These are phyloP conservation scores for Drosophila limbata DNA, from an alignment of 2,888 invertebrate genomes.

Conservation along the genomic window DNA sequence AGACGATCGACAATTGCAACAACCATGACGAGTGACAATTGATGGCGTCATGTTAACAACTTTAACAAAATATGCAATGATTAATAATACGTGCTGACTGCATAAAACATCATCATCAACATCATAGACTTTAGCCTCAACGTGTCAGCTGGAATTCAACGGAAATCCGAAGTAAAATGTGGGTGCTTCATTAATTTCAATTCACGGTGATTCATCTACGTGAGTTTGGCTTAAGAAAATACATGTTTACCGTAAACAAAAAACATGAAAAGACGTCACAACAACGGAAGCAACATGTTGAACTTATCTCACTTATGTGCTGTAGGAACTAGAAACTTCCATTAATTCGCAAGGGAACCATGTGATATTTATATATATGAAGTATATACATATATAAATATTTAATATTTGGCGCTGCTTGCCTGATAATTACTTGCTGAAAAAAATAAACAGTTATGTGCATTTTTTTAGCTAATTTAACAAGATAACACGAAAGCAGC, in stretches of 20 bases:
- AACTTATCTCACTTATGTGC: slow-evolving; percentile 17
- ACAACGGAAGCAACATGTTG: slow-evolving; percentile 20
- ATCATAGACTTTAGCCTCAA: slow-evolving; percentile 11
- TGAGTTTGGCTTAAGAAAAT: slow-evolving; percentile 32
- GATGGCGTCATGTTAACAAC: slow-evolving; percentile 65
- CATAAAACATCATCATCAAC: slow-evolving; percentile 23
- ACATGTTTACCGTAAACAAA: slow-evolving; percentile 8
- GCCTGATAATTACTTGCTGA: slow-evolving; percentile 15
- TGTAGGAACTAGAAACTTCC: slow-evolving; percentile 15
- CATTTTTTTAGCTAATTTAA: slow-evolving; percentile 14
- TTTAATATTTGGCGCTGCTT: slow-evolving; percentile 13
- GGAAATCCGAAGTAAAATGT: slow-evolving; percentile 59
- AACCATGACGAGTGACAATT: slow-evolving; percentile 51
- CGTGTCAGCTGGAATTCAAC: slow-evolving; percentile 57
- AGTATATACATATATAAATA: slow-evolving; percentile 15
- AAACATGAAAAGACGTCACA: not conserved
- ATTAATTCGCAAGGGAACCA: slow-evolving; percentile 8
- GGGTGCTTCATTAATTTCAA: slow-evolving; percentile 36
- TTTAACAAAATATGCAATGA: slow-evolving; percentile 42
- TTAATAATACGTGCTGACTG: slow-evolving; percentile 67
- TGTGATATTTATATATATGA: slow-evolving; percentile 8
- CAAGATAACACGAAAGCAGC: slow-evolving; percentile 18
- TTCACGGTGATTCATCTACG: slow-evolving; percentile 58
- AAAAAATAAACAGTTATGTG: slow-evolving; percentile 5
- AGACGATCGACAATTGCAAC: slow-evolving; percentile 25